Evolutionary conservation across 1,140 invertebrate species (phyloP).

Genomic region (Dreissena rostriformis): DNA sequence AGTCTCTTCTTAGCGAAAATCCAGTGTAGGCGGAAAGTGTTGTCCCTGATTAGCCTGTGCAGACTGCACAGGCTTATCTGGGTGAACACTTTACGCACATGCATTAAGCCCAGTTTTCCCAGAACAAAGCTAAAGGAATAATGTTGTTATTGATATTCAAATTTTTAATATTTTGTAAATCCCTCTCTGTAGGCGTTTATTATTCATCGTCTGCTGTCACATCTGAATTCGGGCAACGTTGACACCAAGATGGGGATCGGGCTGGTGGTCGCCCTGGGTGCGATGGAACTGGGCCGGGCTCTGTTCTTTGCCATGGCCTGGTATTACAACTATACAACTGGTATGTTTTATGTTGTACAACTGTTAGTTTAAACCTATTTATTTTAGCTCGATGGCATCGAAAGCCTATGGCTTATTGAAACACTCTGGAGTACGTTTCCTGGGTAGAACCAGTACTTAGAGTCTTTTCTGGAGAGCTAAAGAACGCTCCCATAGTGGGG

Average conservation of each 20-base stretch:
- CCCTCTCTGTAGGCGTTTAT: conserved; percentile 83
- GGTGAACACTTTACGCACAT: background rate
- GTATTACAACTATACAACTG: conserved; percentile 83
- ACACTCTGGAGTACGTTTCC: too few species aligned
- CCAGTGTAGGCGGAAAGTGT: too few species aligned
- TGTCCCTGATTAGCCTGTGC: too few species aligned
- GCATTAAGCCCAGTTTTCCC: background rate
- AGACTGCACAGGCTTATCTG: too few species aligned
- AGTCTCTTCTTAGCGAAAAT: too few species aligned
- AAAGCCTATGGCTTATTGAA: too few species aligned
- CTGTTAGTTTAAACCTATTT: too few species aligned
- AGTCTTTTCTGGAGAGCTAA: too few species aligned
- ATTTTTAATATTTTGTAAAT: conserved; percentile 27
- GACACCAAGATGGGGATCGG: conserved; percentile 80
- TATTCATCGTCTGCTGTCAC: conserved; percentile 83
- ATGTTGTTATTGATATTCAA: too few species aligned
- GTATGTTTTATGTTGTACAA: conserved; percentile 50
- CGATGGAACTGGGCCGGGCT: conserved; percentile 84
- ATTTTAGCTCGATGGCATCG: too few species aligned
- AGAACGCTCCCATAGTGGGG: too few species aligned
- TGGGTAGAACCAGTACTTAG: too few species aligned
- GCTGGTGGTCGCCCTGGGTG: conserved; percentile 83
- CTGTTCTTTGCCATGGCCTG: conserved; percentile 85
- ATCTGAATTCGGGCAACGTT: conserved; percentile 80
- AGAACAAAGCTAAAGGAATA: background rate